Evolutionary conservation across 2,888 invertebrate species (phyloP), one percentile per base, ranked within the genome.

Genomic region (Dynastes hyllus): DNA sequence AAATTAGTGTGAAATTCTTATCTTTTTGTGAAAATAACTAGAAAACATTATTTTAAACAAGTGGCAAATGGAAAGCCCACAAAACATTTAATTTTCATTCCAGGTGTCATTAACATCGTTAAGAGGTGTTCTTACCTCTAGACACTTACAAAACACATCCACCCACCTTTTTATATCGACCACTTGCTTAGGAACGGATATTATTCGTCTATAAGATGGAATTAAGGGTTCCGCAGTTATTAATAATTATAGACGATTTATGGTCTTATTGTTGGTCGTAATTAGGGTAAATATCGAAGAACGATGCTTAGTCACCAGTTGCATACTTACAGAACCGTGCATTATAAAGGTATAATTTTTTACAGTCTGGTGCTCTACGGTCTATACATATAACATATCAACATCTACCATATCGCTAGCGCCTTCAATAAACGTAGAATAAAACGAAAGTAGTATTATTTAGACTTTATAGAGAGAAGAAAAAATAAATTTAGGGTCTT

Each of bases 181-280:
- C 22, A 22, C 22, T 16, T n/a, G 53, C n/a, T 55, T 16, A 55
- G 11, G 8, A 66, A 66, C 66, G 66, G 66, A 66, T 66, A 66
- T 66, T 40, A n/a, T 3, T 40, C 16, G 40, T 40, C 40, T 32
- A 1, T 45, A n/a, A 37, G 16, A 37, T 66, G 16, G 66, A 66
- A 66, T 66, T 66, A 66, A 11, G 40, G 66, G 66, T 32, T 66
- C 16, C 66, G 11, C 32, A 37, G n/a, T 65, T 32, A 16, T 55
- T 40, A 66, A 37, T 66, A 32, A 66, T 66, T 66, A 66, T 37
- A 40, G 66, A 66, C 40, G 66, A 66, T 66, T 66, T 66, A 66
- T 66, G 16, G 40, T 11, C 66, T 37, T 40, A 66, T 66, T 66
- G 66, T 66, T 66, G 40, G 32, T 4, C 40, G 40, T 66, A 32